phyloP scores from a whole-genome alignment of 2,113 vertebrate species.

The Epinephelus fuscoguttatus region DNA sequence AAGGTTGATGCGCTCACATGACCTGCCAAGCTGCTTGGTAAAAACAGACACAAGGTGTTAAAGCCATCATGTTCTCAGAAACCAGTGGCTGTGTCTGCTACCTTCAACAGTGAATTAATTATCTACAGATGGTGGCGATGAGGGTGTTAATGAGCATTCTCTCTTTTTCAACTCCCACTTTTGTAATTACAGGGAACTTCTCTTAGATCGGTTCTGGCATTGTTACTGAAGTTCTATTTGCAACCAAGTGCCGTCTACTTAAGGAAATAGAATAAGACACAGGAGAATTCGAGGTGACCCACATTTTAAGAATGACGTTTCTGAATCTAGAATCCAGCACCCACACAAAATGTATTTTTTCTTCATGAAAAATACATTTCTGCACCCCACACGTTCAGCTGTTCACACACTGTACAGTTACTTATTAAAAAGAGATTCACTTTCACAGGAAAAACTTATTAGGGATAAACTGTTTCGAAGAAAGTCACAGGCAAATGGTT shows the following conservation, averaged over 20 bases:
- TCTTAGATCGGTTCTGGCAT: constrained; percentile 23
- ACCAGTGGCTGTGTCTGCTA: constrained; percentile 46
- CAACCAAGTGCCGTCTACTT: constrained; percentile 42
- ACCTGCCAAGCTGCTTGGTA: constrained; percentile 13
- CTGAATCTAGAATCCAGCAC: constrained; percentile 27
- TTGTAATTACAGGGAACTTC: constrained; percentile 46
- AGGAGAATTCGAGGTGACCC: constrained; percentile 49
- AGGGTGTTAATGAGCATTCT: constrained; percentile 74
- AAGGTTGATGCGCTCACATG: constrained; percentile 18
- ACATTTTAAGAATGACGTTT: constrained; percentile 50
- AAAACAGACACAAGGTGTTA: constrained; percentile 46
- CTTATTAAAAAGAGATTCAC: not conserved
- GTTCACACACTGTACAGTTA: not conserved
- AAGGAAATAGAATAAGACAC: constrained; percentile 66
- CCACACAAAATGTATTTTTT: not conserved
- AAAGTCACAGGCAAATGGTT: not conserved
- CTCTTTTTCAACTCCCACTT: constrained; percentile 51
- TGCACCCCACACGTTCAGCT: constrained; percentile 2
- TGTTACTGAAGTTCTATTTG: constrained; percentile 56
- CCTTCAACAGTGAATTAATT: constrained; percentile 76
- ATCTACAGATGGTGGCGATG: constrained; percentile 47
- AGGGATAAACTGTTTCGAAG: not conserved
- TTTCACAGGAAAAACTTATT: not conserved
- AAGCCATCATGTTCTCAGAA: constrained; percentile 51
- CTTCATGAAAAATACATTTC: not conserved